Evolutionary conservation across 2,113 vertebrate genomes (phyloP), one percentile per base, ranked within the genome.

Genomic region (Laticauda colubrina): DNA sequence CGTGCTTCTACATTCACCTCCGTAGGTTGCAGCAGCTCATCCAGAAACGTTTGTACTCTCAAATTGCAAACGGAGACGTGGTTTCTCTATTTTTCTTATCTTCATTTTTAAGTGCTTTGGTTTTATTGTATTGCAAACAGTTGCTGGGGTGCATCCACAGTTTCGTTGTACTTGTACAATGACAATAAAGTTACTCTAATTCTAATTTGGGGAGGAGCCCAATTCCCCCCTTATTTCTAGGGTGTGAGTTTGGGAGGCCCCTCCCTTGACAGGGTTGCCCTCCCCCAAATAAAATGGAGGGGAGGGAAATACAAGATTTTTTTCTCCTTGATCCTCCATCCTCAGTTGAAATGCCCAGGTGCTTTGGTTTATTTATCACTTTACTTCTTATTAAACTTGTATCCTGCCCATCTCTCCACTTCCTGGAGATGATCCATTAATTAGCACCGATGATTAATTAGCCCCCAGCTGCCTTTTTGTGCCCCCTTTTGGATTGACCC

Each of bases 371-470:
- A 48, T 8, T 48, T 8, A 48, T 48, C 5, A 1, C 48, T 48
- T 48, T 48, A 48, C 48, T 48, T 48, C 7, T 7, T 48, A 48
- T 48, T 48, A 48, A 48, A 48, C 48, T 48, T 48, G 48, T 48
- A 48, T 48, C 48, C 48, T 48, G 48, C 48, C 48, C 48, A 48
- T 5, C 61, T 64, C 10, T 3, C 26, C 61, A 2, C 14, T 39
- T 24, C 93, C 93, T 87, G 55, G 90, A 56, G 94, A 96, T 93
- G 24, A 93, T 93, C 93, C 93, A 93, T 97, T 97, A 97, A 97
- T 92, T 96, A 97, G 95, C 23, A 75, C 75, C 61, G 94, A 91
- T 96, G 94, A 95, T 96, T 97, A 97, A 98, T 97, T 96, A 97
- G 94, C 91, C 69, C 85, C 21, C 95, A 96, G 93, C 55, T 94